Conservation (phyloP, 2,113 vertebrate species). For the Perca flavescens region DNA sequence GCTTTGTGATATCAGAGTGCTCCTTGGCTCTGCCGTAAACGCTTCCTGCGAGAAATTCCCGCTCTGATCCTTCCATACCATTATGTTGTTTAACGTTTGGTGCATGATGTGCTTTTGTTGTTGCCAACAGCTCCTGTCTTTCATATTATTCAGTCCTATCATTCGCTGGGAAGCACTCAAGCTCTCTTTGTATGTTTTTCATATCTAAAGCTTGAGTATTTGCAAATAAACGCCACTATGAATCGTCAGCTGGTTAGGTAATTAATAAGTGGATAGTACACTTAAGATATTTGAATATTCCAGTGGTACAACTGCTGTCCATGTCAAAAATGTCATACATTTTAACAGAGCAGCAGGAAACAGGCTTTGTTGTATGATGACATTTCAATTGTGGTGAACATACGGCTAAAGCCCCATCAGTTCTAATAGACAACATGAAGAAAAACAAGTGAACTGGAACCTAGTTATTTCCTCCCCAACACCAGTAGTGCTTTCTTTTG, state of each 20-base stretch:
- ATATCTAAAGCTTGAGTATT: slow-evolving; percentile 41
- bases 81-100: slow-evolving; percentile 60
- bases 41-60: slow-evolving; percentile 7
- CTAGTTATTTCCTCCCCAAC: slow-evolving; percentile 39
- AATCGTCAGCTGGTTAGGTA: slow-evolving; percentile 39
- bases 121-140: slow-evolving; percentile 35
- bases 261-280: slow-evolving; percentile 11
- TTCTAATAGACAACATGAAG: slow-evolving; percentile 7
- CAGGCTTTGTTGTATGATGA: neutral
- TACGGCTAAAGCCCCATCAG: slow-evolving; percentile 8
- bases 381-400: neutral
- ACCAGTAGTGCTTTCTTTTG: slow-evolving; percentile 50
- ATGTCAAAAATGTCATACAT: neutral
- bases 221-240: slow-evolving; percentile 38
- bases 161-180: slow-evolving; percentile 25
- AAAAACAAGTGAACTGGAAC: slow-evolving; percentile 32
- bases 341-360: neutral
- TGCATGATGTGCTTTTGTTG: slow-evolving; percentile 41
- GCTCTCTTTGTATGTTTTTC: slow-evolving; percentile 48
- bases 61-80: slow-evolving; percentile 17
- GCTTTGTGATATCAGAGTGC: slow-evolving; percentile 7
- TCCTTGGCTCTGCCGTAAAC: neutral
- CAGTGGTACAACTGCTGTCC: neutral
- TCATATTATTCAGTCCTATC: slow-evolving; percentile 53
- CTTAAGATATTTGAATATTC: neutral